phyloP scores from a whole-genome alignment of 2,797 vertebrate species.

The Alosa sapidissima region DNA sequence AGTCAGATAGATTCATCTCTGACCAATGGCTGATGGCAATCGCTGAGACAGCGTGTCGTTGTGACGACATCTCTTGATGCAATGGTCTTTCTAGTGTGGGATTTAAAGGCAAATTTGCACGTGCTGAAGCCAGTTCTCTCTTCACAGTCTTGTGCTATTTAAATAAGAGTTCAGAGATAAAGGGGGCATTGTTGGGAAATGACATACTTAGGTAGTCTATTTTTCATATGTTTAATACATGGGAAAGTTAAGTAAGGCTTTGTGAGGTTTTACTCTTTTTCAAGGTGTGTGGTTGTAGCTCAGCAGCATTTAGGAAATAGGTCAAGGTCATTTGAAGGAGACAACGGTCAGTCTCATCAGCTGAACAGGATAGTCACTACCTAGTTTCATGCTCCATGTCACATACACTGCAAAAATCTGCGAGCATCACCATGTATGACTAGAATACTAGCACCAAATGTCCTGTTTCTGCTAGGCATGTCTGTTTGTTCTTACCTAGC shows the following conservation, averaged over 20 bases:
- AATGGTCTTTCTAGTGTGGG: not conserved
- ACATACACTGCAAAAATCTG: too few species aligned
- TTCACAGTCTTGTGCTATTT: too few species aligned
- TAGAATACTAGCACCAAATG: not conserved
- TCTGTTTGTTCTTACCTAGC: conserved; percentile 42
- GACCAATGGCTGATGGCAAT: not conserved
- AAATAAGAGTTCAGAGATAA: too few species aligned
- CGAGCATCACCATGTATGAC: too few species aligned
- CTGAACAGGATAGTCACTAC: too few species aligned
- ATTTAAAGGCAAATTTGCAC: not conserved
- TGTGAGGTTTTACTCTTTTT: not conserved
- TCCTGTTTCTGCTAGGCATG: not conserved
- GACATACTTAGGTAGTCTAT: not conserved
- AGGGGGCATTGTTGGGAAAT: not conserved
- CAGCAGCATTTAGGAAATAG: not conserved
- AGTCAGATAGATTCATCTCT: not conserved
- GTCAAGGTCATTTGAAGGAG: not conserved
- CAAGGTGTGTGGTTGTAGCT: not conserved
- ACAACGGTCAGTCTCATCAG: not conserved
- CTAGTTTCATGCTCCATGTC: too few species aligned
- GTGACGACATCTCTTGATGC: not conserved
- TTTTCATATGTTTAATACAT: not conserved
- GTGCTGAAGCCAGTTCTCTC: too few species aligned
- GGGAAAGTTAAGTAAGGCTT: not conserved
- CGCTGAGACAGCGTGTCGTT: not conserved